Evolutionary conservation across 1,140 invertebrate species (phyloP).

Genomic region (Dendroctonus ponderosae): DNA sequence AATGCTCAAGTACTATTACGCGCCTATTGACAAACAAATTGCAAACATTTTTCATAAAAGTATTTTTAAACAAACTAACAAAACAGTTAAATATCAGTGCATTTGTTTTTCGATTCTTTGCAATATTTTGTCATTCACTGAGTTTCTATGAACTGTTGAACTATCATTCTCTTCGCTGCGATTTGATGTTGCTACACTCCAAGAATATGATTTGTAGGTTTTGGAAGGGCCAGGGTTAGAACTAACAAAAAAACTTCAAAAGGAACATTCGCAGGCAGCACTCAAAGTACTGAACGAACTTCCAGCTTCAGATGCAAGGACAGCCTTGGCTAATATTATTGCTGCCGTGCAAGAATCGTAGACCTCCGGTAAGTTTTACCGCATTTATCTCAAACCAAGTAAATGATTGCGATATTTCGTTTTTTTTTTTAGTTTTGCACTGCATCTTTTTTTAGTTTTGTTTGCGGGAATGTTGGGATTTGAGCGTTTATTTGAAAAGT

Average conservation of each 20-base stretch:
- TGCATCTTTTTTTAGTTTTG: too few relatives aligned
- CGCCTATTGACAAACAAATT: too few relatives aligned
- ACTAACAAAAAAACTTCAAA: conserved; percentile 72
- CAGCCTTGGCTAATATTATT: conserved; percentile 76
- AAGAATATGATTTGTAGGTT: conserved; percentile 28
- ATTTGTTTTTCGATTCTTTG: not conserved
- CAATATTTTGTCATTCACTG: too few relatives aligned
- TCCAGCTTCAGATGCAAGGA: conserved; percentile 71
- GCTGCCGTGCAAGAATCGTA: conserved; percentile 65
- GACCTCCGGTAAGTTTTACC: not conserved
- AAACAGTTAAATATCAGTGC: not conserved
- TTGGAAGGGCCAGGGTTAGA: conserved; percentile 66
- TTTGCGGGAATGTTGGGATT: too few relatives aligned
- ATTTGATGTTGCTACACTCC: not conserved
- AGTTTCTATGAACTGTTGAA: too few relatives aligned
- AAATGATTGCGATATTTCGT: not conserved
- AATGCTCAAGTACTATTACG: too few relatives aligned
- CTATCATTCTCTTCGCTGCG: not conserved
- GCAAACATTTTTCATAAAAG: too few relatives aligned
- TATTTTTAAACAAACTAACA: too few relatives aligned
- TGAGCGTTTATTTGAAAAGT: too few relatives aligned
- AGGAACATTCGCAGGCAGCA: conserved; percentile 73
- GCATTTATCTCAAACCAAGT: too few relatives aligned
- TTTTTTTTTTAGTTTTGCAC: not conserved
- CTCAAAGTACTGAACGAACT: conserved; percentile 71